phyloP scores from a whole-genome alignment of 2,113 vertebrate genomes.

The Osmerus eperlanus region DNA sequence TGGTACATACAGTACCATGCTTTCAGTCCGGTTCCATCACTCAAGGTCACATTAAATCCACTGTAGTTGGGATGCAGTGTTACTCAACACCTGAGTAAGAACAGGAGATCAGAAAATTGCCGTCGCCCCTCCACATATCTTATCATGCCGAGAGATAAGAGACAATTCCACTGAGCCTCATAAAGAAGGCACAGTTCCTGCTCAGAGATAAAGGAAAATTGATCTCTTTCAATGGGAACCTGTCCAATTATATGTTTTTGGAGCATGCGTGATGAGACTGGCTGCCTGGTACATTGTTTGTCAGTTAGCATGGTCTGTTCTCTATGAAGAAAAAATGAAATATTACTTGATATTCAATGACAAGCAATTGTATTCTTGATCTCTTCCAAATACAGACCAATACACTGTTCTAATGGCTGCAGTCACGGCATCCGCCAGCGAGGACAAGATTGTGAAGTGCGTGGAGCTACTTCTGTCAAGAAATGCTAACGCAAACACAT shows the following conservation, averaged over 20 bases:
- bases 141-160: conserved; percentile 33
- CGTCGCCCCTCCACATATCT: conserved; percentile 19
- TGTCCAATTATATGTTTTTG: not conserved
- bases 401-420: conserved; percentile 87
- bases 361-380: no score
- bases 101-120: conserved; percentile 33
- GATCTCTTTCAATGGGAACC: conserved; percentile 12
- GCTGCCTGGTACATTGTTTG: conserved; percentile 4
- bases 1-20: not conserved
- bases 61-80: conserved; percentile 1
- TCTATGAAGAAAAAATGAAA: no score
- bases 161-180: conserved; percentile 23
- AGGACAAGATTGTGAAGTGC: conserved; percentile 82
- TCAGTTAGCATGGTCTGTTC: not conserved
- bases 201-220: conserved; percentile 41
- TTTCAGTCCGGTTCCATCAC: not conserved
- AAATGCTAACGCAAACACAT: conserved; percentile 83
- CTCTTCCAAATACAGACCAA: conserved; percentile 68
- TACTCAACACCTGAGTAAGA: conserved; percentile 18
- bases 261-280: conserved; percentile 16
- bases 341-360: no score
- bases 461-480: conserved; percentile 89
- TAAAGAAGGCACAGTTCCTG: conserved; percentile 51
- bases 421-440: conserved; percentile 75
- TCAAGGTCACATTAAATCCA: conserved; percentile 49